A percentile compares a stretch with the other conserved stretches of the same genome.
These are phyloP conservation scores for Melitaea athalia DNA, from an alignment of 2,888 invertebrate genomes.

Conservation along the genomic window DNA sequence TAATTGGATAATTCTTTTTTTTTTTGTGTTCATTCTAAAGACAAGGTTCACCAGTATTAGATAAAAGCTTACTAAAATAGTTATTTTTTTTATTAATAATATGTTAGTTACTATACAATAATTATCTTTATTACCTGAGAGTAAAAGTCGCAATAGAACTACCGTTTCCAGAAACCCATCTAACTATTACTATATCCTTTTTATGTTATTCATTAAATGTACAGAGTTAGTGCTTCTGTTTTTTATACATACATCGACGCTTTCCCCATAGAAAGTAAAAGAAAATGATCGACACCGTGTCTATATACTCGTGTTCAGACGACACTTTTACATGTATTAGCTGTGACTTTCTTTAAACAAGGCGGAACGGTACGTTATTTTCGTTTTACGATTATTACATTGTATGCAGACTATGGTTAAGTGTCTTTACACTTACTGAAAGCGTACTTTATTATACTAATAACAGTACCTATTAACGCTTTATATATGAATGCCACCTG, in stretches of 20 bases:
- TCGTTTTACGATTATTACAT: constrained; percentile 13
- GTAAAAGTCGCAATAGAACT: neutral
- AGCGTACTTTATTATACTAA: neutral
- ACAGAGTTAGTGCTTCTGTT: neutral
- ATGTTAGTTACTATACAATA: too few relatives aligned
- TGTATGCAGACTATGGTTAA: neutral
- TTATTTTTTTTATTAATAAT: too few relatives aligned
- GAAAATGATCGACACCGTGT: constrained; percentile 24
- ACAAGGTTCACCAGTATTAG: too few relatives aligned
- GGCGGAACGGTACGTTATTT: neutral
- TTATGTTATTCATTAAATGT: neutral
- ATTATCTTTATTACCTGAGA: too few relatives aligned
- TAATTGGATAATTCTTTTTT: too few relatives aligned
- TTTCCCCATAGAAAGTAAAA: constrained; percentile 12
- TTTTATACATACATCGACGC: neutral
- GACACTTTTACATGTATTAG: constrained; percentile 33
- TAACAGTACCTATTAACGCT: too few relatives aligned
- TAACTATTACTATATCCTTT: neutral
- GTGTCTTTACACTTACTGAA: neutral
- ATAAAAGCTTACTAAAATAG: too few relatives aligned
- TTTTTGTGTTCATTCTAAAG: too few relatives aligned
- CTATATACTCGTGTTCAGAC: constrained; percentile 17
- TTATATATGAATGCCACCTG: too few relatives aligned
- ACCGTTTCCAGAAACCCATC: neutral
- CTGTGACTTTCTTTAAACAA: constrained; percentile 26